A percentile compares a stretch with the other conserved stretches of the same genome.
phyloP scores from a whole-genome alignment of 2,113 vertebrate species.

The Nerophis ophidion region DNA sequence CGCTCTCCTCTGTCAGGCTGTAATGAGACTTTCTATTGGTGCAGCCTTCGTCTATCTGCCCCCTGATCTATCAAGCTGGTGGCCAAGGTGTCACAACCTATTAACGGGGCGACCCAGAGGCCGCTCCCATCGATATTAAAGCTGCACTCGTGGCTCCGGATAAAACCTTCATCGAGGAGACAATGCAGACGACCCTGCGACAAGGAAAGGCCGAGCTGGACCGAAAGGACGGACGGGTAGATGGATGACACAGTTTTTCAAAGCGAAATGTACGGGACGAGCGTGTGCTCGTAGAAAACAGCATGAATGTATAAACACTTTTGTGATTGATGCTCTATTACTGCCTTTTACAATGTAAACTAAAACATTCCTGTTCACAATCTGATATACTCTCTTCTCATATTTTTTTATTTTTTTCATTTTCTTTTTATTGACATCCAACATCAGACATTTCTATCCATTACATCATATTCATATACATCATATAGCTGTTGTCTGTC shows the following conservation, averaged over 20 bases:
- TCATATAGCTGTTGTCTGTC: no score
- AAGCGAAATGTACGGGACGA: not conserved
- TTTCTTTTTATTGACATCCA: no score
- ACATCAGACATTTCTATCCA: no score
- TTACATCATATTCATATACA: no score
- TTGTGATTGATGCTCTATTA: no score
- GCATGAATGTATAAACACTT: no score
- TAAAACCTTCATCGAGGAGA: conserved; percentile 28
- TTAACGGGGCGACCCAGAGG: conserved; percentile 44
- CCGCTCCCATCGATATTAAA: conserved; percentile 36
- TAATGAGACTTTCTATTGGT: conserved; percentile 50
- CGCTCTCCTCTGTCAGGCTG: conserved; percentile 36
- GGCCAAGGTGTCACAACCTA: conserved; percentile 42
- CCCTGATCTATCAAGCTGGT: conserved; percentile 52
- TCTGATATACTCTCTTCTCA: no score
- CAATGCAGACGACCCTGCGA: not conserved
- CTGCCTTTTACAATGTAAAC: no score
- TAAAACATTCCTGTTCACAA: no score
- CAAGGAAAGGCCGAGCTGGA: not conserved
- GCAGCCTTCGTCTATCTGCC: conserved; percentile 40
- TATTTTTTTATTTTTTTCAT: no score
- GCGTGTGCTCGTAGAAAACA: no score
- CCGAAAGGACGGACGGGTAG: not conserved
- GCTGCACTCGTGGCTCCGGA: conserved; percentile 39
- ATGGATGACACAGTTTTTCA: conserved; percentile 3